Conservation (phyloP, 2,888 invertebrate species). For the Axea sp. region DNA sequence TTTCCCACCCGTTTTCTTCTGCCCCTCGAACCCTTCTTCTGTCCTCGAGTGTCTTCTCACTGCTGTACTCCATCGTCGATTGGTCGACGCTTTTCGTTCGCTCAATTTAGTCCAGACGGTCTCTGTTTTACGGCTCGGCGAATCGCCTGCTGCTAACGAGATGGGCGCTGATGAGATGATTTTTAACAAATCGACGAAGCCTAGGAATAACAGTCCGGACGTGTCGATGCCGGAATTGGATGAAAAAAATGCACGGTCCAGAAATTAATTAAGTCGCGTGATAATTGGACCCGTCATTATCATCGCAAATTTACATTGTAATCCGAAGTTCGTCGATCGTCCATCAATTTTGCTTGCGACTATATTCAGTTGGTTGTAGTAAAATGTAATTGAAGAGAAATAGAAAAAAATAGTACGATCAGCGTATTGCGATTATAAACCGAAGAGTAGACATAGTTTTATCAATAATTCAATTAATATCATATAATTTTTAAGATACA, state of each 20-base stretch:
- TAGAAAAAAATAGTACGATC: background rate
- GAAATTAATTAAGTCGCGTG: slow-evolving; percentile 42
- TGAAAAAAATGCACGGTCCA: slow-evolving; percentile 17
- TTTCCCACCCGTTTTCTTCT: slow-evolving; percentile 37
- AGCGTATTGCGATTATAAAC: too few relatives aligned
- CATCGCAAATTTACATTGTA: slow-evolving; percentile 48
- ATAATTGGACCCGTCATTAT: slow-evolving; percentile 52
- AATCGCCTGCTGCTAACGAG: slow-evolving; percentile 68
- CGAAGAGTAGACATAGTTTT: too few relatives aligned
- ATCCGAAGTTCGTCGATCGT: slow-evolving; percentile 19
- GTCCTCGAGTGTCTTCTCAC: slow-evolving; percentile 60
- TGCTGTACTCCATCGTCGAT: slow-evolving; percentile 52
- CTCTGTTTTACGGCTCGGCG: slow-evolving; percentile 69
- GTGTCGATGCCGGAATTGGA: slow-evolving; percentile 37
- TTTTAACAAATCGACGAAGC: slow-evolving; percentile 63
- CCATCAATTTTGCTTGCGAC: slow-evolving; percentile 11
- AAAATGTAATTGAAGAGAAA: slow-evolving; percentile 7
- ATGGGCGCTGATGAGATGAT: slow-evolving; percentile 63
- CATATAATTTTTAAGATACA: too few relatives aligned
- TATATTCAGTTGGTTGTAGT: slow-evolving; percentile 5
- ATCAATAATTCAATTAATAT: too few relatives aligned
- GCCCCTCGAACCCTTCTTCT: slow-evolving; percentile 37
- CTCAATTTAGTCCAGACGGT: slow-evolving; percentile 71
- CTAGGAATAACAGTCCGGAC: slow-evolving; percentile 42
- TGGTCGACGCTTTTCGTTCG: slow-evolving; percentile 65